These are phyloP conservation scores for Celastrina argiolus DNA, from an alignment of 2,888 invertebrate species.

Conservation along the genomic window DNA sequence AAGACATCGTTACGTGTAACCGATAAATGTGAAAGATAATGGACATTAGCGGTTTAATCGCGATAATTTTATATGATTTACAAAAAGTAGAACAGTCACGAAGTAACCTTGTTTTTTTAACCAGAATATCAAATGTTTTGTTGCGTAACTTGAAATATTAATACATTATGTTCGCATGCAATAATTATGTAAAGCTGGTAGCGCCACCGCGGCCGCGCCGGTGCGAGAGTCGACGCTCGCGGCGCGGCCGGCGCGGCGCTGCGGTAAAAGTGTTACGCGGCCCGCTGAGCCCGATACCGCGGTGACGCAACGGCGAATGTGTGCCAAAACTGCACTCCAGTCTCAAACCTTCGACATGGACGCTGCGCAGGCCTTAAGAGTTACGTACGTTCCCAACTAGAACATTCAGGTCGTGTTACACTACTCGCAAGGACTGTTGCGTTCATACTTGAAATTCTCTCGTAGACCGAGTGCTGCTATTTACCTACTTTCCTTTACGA, in stretches of 20 bases:
- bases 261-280: constrained; percentile 71
- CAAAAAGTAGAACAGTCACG: constrained; percentile 39
- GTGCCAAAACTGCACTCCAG: constrained; percentile 73
- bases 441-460: constrained; percentile 1
- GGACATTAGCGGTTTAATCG: constrained; percentile 25
- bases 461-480: background rate
- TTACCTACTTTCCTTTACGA: constrained; percentile 1
- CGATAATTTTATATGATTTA: constrained; percentile 29
- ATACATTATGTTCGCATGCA: constrained; percentile 57
- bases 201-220: too few species aligned
- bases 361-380: constrained; percentile 35
- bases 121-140: constrained; percentile 58
- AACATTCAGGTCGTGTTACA: constrained; percentile 21
- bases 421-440: constrained; percentile 8
- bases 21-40: constrained; percentile 28
- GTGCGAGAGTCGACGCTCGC: constrained; percentile 35
- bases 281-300: constrained; percentile 56
- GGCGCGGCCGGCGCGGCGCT: constrained; percentile 25
- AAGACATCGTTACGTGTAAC: constrained; percentile 24
- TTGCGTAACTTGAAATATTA: constrained; percentile 62
- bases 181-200: constrained; percentile 71
- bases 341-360: constrained; percentile 54
- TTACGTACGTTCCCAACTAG: constrained; percentile 32
- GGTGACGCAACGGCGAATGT: constrained; percentile 70
- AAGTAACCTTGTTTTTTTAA: constrained; percentile 51